Conservation (phyloP, 2,888 invertebrate genomes). For the Aphrophora alni region DNA sequence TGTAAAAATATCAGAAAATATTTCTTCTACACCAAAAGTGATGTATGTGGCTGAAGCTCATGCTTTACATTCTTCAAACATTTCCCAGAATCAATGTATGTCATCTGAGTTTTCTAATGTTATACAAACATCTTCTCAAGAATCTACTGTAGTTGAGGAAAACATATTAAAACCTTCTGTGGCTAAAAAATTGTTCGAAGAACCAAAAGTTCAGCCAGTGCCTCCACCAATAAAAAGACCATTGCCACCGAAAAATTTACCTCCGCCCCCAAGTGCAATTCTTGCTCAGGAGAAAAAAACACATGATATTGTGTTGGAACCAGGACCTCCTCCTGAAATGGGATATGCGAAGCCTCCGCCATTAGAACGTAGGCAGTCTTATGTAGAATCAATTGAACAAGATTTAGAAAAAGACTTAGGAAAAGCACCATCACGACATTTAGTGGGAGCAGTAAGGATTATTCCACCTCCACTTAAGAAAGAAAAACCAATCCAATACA, state of each 20-base stretch:
- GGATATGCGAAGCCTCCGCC: constrained; percentile 65
- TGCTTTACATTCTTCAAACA: constrained; percentile 57
- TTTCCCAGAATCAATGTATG: constrained; percentile 54
- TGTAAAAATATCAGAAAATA: background rate
- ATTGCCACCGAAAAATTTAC: constrained; percentile 55
- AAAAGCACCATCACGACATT: constrained; percentile 62
- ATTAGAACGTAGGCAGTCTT: constrained; percentile 60
- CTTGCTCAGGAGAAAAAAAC: constrained; percentile 55
- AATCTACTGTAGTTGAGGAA: constrained; percentile 56
- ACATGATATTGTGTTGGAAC: constrained; percentile 64
- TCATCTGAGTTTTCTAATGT: constrained; percentile 47
- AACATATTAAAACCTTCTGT: constrained; percentile 59
- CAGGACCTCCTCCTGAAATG: constrained; percentile 72
- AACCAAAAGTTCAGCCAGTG: constrained; percentile 4
- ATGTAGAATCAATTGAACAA: constrained; percentile 60
- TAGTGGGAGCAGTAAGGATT: constrained; percentile 63
- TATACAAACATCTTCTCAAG: constrained; percentile 26
- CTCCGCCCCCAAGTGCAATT: constrained; percentile 44
- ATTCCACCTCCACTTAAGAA: constrained; percentile 59
- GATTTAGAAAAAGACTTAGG: constrained; percentile 64
- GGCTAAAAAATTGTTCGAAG: constrained; percentile 61
- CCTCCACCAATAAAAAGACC: constrained; percentile 37
- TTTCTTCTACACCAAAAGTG: constrained; percentile 51
- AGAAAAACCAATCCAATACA: constrained; percentile 44
- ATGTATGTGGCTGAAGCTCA: constrained; percentile 58